Percentiles rank a stretch among this genome's conserved stretches.
Conservation (phyloP, 2,113 vertebrate genomes). For the Cebidichthys violaceus region DNA sequence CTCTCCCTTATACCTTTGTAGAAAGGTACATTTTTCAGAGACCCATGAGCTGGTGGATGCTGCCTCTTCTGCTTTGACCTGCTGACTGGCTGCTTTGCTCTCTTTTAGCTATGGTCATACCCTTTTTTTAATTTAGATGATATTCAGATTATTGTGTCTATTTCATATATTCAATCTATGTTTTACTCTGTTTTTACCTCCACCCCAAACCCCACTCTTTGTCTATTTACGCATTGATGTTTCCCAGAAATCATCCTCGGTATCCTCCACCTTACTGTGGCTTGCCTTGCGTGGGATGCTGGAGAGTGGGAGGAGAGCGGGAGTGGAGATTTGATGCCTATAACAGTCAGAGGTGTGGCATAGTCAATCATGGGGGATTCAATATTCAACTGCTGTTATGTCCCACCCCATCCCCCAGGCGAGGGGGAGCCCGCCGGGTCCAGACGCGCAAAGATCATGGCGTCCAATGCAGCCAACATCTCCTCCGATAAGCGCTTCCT, state of each 20-base stretch:
- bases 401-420: constrained; percentile 83
- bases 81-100: constrained; percentile 42
- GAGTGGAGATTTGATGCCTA: constrained; percentile 51
- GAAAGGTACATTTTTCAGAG: not conserved
- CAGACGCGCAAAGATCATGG: constrained; percentile 75
- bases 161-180: not conserved
- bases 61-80: constrained; percentile 28
- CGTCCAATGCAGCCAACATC: constrained; percentile 64
- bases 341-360: constrained; percentile 39
- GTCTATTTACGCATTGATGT: constrained; percentile 22
- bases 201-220: constrained; percentile 1
- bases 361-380: constrained; percentile 78
- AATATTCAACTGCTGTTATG: constrained; percentile 84
- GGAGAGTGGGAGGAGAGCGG: constrained; percentile 45
- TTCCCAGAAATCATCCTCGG: constrained; percentile 49
- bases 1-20: not conserved
- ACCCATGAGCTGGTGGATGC: not conserved
- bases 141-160: not conserved
- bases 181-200: constrained; percentile 15
- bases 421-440: constrained; percentile 56
- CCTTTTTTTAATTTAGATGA: not conserved
- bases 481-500: constrained; percentile 85
- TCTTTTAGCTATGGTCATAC: not conserved
- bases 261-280: constrained; percentile 27
- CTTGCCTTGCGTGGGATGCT: constrained; percentile 55